Evolutionary conservation across 2,888 invertebrate genomes (phyloP).

Genomic region (Eupeodes luniger): DNA sequence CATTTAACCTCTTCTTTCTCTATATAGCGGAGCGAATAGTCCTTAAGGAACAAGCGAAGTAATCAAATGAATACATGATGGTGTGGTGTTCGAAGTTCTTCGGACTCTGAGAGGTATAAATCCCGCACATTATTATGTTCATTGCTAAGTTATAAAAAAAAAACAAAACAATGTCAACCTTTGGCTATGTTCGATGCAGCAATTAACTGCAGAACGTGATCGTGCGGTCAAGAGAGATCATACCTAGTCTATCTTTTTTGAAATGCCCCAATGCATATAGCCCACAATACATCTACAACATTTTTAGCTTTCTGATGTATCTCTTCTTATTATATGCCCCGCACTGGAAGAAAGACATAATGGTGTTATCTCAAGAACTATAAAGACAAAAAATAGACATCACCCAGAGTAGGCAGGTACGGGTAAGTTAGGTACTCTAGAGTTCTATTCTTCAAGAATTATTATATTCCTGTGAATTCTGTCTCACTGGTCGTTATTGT

Average conservation of each 20-base stretch:
- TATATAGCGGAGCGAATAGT: not conserved
- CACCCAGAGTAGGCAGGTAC: not conserved
- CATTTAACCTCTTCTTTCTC: slow-evolving; percentile 59
- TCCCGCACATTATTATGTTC: slow-evolving; percentile 23
- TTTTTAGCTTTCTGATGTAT: slow-evolving; percentile 41
- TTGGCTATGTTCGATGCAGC: slow-evolving; percentile 75
- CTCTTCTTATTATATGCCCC: slow-evolving; percentile 22
- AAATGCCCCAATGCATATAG: slow-evolving; percentile 63
- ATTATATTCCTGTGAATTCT: slow-evolving; percentile 63
- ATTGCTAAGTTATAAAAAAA: slow-evolving; percentile 30
- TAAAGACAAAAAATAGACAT: slow-evolving; percentile 20
- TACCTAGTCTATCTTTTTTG: slow-evolving; percentile 39
- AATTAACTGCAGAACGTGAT: slow-evolving; percentile 76
- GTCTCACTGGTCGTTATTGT: slow-evolving; percentile 35
- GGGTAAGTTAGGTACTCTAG: not conserved
- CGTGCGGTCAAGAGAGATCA: slow-evolving; percentile 75
- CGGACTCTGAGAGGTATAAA: slow-evolving; percentile 27
- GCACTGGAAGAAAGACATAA: slow-evolving; percentile 11
- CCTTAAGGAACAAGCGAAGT: slow-evolving; percentile 30
- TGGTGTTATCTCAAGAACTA: slow-evolving; percentile 63
- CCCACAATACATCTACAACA: not conserved
- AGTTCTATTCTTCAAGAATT: slow-evolving; percentile 39
- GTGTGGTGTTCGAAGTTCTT: slow-evolving; percentile 23
- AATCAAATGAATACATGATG: slow-evolving; percentile 43
- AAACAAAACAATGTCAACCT: slow-evolving; percentile 67